Evolutionary conservation across 2,113 vertebrate genomes (phyloP).

Genomic region (Vireo altiloquus): DNA sequence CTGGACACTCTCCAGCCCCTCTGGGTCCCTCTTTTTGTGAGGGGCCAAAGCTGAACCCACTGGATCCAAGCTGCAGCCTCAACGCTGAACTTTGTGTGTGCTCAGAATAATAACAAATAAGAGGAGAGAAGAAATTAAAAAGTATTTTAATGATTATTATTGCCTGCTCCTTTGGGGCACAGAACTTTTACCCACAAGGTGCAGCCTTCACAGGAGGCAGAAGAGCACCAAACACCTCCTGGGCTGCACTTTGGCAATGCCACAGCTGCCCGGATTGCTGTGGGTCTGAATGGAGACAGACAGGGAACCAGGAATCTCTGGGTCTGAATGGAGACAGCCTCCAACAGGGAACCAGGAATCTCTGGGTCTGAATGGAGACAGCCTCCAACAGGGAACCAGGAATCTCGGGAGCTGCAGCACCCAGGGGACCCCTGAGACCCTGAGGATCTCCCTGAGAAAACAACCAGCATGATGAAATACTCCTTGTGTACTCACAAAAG

Average conservation of each 20-base stretch:
- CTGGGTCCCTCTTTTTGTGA: rapidly evolving
- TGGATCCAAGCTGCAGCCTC: rapidly evolving
- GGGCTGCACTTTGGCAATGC: rapidly evolving
- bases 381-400: too few relatives aligned
- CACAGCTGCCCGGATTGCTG: rapidly evolving
- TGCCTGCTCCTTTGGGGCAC: neutral
- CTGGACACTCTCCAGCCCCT: neutral
- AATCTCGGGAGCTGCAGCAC: neutral
- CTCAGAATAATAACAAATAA: neutral
- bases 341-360: too few relatives aligned
- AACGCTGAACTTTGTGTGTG: rapidly evolving
- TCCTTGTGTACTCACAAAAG: neutral
- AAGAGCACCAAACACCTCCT: neutral
- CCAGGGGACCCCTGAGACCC: neutral
- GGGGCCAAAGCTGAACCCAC: neutral
- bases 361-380: too few relatives aligned
- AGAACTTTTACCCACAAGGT: neutral
- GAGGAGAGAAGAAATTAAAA: neutral
- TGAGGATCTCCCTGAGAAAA: neutral
- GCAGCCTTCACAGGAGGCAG: neutral
- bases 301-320: neutral
- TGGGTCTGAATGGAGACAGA: neutral
- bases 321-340: too few relatives aligned
- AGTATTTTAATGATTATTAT: neutral
- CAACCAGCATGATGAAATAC: neutral